phyloP scores from a whole-genome alignment of 2,113 vertebrate species.

The Merops nubicus region DNA sequence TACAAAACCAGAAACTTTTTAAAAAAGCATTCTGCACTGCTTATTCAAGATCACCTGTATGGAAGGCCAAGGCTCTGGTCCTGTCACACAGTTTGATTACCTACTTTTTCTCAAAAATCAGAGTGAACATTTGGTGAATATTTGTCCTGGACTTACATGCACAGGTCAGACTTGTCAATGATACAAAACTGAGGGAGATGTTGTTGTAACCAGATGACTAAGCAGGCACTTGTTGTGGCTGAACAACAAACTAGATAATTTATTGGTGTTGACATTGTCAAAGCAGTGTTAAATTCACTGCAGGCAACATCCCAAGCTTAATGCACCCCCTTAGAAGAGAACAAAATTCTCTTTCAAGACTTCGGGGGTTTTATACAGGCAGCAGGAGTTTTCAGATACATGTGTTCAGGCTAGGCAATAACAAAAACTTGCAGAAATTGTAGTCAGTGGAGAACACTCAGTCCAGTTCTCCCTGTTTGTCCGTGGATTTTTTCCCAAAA shows the following conservation, averaged over 20 bases:
- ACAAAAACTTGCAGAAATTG: neutral
- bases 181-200: neutral
- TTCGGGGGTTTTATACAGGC: neutral
- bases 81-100: neutral
- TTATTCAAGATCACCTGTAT: neutral
- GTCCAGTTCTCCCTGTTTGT: neutral
- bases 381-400: neutral
- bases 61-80: neutral
- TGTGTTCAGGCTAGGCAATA: neutral
- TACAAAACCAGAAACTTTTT: neutral
- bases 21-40: neutral
- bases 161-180: neutral
- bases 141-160: neutral
- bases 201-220: neutral
- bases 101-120: neutral
- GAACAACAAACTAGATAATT: neutral
- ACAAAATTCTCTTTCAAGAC: neutral
- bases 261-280: neutral
- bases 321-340: neutral
- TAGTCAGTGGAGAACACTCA: neutral
- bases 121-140: neutral
- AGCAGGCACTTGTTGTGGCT: neutral
- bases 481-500: neutral
- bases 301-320: neutral
- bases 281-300: neutral